Conservation (phyloP, 2,797 vertebrate genomes). For the Mormyrus proboscirostris region DNA sequence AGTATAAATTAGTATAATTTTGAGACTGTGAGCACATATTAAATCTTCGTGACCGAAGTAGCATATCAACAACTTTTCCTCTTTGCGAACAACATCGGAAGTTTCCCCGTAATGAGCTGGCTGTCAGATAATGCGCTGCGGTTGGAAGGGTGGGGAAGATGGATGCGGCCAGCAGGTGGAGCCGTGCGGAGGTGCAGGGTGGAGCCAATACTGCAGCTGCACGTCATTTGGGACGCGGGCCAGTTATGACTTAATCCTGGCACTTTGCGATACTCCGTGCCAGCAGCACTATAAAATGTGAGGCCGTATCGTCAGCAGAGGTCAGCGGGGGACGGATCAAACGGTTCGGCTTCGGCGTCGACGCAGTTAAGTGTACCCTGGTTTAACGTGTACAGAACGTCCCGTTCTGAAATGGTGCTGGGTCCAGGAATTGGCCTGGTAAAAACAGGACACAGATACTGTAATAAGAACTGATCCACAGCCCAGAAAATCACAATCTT, state of each 20-base stretch:
- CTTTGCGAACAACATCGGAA: neutral
- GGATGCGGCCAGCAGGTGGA: neutral
- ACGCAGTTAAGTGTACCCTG: neutral
- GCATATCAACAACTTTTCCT: neutral
- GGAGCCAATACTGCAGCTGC: neutral
- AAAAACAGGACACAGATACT: neutral
- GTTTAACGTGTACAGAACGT: neutral
- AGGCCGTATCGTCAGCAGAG: neutral
- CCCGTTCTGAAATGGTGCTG: neutral
- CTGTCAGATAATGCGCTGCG: neutral
- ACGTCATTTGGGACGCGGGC: neutral
- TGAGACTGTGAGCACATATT: constrained; percentile 10
- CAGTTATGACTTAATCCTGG: neutral
- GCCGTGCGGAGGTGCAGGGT: neutral
- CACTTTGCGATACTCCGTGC: neutral
- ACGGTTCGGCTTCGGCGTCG: neutral
- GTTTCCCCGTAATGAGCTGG: neutral
- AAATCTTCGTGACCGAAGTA: neutral
- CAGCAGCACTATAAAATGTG: neutral
- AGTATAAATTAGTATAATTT: neutral
- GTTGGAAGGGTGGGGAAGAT: neutral
- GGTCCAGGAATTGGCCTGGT: neutral
- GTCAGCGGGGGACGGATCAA: neutral
- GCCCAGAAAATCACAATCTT: neutral
- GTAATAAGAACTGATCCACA: neutral